Conservation (phyloP, 2,797 vertebrate genomes). For the Tragopan temminckii region DNA sequence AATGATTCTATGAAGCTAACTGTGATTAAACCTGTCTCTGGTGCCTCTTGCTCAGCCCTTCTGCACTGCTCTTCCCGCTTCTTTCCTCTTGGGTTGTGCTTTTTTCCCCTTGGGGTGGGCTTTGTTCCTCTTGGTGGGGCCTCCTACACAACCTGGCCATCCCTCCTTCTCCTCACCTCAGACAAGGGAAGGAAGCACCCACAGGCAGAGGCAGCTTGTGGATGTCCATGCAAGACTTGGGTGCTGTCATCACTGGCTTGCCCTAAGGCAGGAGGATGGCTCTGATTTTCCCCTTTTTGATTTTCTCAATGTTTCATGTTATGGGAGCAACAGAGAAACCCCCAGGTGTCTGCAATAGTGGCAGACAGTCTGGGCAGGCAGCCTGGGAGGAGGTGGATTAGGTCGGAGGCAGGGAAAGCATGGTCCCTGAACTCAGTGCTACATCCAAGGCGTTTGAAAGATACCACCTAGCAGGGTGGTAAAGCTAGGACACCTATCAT, state of each 20-base stretch:
- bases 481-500: neutral
- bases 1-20: neutral
- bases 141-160: neutral
- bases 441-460: neutral
- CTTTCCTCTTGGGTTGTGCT: neutral
- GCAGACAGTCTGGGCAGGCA: too few species aligned
- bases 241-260: neutral
- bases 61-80: rapidly evolving
- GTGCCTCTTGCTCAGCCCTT: neutral
- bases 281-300: neutral
- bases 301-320: neutral
- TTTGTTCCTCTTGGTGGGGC: neutral
- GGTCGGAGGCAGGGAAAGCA: neutral
- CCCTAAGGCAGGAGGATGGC: neutral
- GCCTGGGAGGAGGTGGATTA: neutral
- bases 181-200: neutral
- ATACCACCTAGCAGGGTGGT: neutral
- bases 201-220: neutral
- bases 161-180: neutral
- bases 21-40: rapidly evolving
- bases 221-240: rapidly evolving
- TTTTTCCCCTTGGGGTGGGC: too few species aligned
- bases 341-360: neutral
- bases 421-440: neutral
- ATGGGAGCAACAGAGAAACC: neutral